Conservation (phyloP, 2,113 vertebrate genomes). For the Solenodon paradoxus region DNA sequence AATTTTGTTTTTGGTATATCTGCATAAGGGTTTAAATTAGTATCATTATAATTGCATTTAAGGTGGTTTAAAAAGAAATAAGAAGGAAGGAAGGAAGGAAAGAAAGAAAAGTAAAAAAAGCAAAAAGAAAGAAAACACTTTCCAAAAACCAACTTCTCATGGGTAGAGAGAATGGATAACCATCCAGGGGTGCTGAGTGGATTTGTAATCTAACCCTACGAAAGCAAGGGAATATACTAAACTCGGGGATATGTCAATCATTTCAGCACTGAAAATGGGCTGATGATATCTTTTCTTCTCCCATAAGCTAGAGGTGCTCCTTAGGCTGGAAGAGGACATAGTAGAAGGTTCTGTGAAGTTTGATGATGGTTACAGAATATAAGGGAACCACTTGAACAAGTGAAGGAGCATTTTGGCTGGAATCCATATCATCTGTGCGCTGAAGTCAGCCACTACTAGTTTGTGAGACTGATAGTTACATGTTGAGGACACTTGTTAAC, state of each 20-base stretch:
- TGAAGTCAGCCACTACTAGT: not conserved
- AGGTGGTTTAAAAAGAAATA: not conserved
- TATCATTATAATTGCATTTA: not conserved
- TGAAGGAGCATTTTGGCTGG: not conserved
- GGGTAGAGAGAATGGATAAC: not conserved
- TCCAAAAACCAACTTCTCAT: not conserved
- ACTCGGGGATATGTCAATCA: not conserved
- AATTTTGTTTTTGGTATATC: not conserved
- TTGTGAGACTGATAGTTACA: not conserved
- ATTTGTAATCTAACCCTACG: not conserved
- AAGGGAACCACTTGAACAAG: not conserved
- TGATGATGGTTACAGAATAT: not conserved
- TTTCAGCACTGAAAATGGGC: not conserved
- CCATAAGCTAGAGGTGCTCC: not conserved
- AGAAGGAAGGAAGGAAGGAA: fast-evolving
- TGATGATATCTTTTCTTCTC: too few species aligned
- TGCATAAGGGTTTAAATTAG: not conserved
- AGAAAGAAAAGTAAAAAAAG: fast-evolving
- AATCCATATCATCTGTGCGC: not conserved
- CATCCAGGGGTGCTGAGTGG: not conserved
- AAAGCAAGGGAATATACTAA: not conserved
- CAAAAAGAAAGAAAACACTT: not conserved
- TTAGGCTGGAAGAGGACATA: not conserved
- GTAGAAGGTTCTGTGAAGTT: not conserved
- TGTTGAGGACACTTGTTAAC: not conserved